Evolutionary conservation across 2,888 invertebrate species (phyloP).

Genomic region (Lasioglossum zephyrum): DNA sequence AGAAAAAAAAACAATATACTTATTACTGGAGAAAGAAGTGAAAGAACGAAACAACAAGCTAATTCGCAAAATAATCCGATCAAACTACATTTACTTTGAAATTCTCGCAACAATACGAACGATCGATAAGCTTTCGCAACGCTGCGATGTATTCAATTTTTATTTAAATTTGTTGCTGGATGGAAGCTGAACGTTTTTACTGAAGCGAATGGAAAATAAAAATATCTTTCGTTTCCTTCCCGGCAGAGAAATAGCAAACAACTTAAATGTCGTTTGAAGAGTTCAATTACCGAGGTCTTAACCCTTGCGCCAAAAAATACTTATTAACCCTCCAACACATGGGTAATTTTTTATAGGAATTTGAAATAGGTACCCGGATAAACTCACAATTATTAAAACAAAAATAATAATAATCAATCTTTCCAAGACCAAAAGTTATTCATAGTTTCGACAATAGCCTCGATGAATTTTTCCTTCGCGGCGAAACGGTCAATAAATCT

Average conservation of each 20-base stretch:
- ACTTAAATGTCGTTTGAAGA: background rate
- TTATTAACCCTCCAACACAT: background rate
- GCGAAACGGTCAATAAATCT: background rate
- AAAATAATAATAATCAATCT: background rate
- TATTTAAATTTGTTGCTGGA: background rate
- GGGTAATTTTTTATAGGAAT: too few relatives aligned
- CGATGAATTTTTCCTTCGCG: background rate
- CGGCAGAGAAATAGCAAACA: background rate
- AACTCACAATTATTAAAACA: background rate
- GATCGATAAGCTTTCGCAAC: background rate
- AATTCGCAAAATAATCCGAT: background rate
- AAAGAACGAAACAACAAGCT: background rate
- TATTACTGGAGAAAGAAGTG: background rate
- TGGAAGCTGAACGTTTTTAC: background rate
- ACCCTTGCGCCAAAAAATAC: background rate
- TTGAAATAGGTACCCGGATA: background rate
- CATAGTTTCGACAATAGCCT: background rate
- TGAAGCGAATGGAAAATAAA: background rate
- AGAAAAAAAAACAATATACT: background rate
- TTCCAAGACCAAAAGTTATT: background rate
- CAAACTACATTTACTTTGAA: background rate
- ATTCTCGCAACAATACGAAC: background rate
- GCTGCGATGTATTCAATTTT: background rate
- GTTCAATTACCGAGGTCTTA: background rate
- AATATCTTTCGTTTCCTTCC: conserved; percentile 39